A percentile compares a stretch with the other conserved stretches of the same genome.
phyloP scores from a whole-genome alignment of 1,140 invertebrate genomes.

The Lithobius niger region DNA sequence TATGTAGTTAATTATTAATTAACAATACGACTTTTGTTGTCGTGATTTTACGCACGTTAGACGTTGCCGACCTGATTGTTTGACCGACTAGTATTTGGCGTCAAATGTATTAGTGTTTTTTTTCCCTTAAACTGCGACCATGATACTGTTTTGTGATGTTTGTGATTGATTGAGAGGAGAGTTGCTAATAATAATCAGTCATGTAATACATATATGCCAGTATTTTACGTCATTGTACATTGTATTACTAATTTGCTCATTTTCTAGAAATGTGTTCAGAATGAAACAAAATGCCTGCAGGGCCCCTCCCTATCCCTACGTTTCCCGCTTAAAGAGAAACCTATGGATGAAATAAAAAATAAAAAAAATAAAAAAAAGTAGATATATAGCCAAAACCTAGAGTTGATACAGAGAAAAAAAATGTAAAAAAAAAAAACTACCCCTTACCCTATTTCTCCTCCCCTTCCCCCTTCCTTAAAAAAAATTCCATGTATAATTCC shows the following conservation, averaged over 20 bases:
- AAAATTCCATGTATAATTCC: background rate
- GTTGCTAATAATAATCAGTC: background rate
- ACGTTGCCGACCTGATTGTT: background rate
- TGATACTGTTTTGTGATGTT: background rate
- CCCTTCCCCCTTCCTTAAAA: background rate
- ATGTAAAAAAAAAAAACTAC: too few relatives aligned
- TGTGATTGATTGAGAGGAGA: background rate
- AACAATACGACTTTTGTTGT: too few relatives aligned
- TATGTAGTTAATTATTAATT: too few relatives aligned
- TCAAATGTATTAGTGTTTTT: background rate
- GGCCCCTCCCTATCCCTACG: background rate
- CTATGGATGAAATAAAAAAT: too few relatives aligned
- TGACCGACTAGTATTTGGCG: background rate
- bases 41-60: too few relatives aligned
- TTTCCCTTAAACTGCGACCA: background rate
- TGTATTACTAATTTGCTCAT: constrained; percentile 6
- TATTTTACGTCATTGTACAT: constrained; percentile 1
- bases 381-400: background rate
- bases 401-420: too few relatives aligned
- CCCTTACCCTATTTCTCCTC: background rate
- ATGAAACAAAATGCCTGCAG: background rate
- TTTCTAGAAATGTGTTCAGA: constrained; percentile 4
- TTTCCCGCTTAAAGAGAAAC: too few relatives aligned
- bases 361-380: background rate
- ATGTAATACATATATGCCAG: background rate